These are phyloP conservation scores for Panopea generosa DNA, from an alignment of 2,888 invertebrate species.

Conservation along the genomic window DNA sequence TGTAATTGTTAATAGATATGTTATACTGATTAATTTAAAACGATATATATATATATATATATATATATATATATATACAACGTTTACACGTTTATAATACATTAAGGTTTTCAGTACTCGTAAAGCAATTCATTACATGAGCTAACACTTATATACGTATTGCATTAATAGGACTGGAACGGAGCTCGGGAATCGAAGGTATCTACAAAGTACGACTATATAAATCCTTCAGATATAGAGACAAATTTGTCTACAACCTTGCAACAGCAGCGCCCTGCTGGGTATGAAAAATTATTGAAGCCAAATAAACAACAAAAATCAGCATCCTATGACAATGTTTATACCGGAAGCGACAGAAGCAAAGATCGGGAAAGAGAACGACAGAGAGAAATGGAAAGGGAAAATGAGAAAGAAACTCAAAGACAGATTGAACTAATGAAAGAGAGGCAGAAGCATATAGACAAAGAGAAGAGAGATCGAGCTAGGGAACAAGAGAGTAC, in stretches of 20 bases:
- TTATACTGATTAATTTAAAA: too few species aligned
- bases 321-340: constrained; percentile 19
- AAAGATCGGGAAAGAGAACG: constrained; percentile 13
- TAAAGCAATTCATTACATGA: too few species aligned
- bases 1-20: too few species aligned
- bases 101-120: too few species aligned
- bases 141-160: too few species aligned
- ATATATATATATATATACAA: too few species aligned
- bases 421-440: constrained; percentile 17
- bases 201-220: too few species aligned
- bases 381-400: constrained; percentile 26
- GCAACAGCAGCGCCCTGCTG: constrained; percentile 9
- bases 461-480: constrained; percentile 27
- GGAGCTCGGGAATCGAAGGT: too few species aligned
- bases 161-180: too few species aligned
- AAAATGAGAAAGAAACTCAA: constrained; percentile 34
- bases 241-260: neutral
- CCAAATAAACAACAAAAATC: constrained; percentile 4
- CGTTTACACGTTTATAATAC: too few species aligned
- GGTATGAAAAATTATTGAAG: constrained; percentile 32
- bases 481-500: neutral
- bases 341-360: neutral
- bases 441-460: constrained; percentile 11
- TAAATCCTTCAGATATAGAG: neutral
- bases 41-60: too few species aligned